These are phyloP conservation scores for Columba livia DNA, from an alignment of 2,113 vertebrate species.

Conservation along the genomic window DNA sequence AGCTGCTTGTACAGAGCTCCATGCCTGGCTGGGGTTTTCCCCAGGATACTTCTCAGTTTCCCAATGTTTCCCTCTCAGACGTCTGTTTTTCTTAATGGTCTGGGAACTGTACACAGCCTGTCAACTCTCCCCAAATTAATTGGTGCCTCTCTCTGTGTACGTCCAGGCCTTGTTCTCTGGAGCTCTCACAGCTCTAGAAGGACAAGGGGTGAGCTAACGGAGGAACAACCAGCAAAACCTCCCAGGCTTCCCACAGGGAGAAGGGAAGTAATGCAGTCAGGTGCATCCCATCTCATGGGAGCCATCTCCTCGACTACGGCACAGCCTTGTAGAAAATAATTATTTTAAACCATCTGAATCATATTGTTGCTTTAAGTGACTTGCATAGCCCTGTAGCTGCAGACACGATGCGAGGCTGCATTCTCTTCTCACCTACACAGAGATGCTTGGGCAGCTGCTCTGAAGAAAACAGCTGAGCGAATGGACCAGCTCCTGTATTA, in stretches of 20 bases:
- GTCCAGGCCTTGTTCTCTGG: constrained; percentile 5
- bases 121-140: constrained; percentile 38
- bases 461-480: not conserved
- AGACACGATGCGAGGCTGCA: accelerated
- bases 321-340: not conserved
- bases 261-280: not conserved
- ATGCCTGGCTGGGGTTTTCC: not conserved
- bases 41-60: constrained; percentile 18
- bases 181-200: not conserved
- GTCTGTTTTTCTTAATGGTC: constrained; percentile 45
- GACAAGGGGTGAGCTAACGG: not conserved
- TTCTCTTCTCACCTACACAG: not conserved
- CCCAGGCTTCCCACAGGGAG: not conserved
- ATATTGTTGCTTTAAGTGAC: not conserved
- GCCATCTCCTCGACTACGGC: not conserved
- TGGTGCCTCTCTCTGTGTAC: not conserved
- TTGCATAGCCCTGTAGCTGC: not conserved
- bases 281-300: not conserved
- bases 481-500: not conserved
- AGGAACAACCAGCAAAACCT: not conserved
- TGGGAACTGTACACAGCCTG: constrained; percentile 43
- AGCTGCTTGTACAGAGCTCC: not conserved
- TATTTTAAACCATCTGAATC: not conserved
- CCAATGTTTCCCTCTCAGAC: not conserved
- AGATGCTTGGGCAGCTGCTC: not conserved